Evolutionary conservation across 1,140 invertebrate species (phyloP), one percentile per base, ranked within the genome.

Genomic region (Lasioglossum albipes): DNA sequence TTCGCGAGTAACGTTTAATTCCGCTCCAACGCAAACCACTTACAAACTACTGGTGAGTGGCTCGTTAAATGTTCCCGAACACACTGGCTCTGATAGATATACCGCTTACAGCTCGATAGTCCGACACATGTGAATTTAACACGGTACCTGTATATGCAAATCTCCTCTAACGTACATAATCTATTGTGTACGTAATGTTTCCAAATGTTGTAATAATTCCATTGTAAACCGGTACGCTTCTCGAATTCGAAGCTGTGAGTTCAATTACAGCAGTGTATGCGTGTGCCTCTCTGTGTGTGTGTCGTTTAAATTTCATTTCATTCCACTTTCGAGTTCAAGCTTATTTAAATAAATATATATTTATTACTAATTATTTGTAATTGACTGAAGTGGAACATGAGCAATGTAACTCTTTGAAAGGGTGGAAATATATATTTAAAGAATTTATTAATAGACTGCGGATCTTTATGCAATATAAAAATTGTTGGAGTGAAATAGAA

Each of bases 11-110:
- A 65, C 69, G 45, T 72, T 79, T 79, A 65, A 72, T 79, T 79
- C 45, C 31, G 10, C 49, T 16, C 31, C 2, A 49, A 65, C 54
- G 59, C 59, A 27, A 72, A 79, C 69, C 76, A n/a, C 36, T 79
- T 54, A 49, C 49, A 52, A 79, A 79, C 36, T 73, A 65, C 45
- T 22, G 69, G 71, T 7, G 59, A 79, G 76, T 73, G 36, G 36
- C 69, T 65, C 76, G 69, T 79, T 79, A 79, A 79, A 72, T 65
- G 69, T 79, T 73, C 61, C 31, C 68, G n/a, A 64, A 69, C 65
- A 61, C 36, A 16, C 65, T 59, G 65, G 31, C 12, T 45, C 36
- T 68, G 74, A 36, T n/a, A n/a, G 74, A 76, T 68, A 76, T n/a
- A 13, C 36, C 31, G 27, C 20, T 27, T 45, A 27, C 49, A 59